Evolutionary conservation across 2,113 vertebrate genomes (phyloP).

Genomic region (Hiodon alosoides): DNA sequence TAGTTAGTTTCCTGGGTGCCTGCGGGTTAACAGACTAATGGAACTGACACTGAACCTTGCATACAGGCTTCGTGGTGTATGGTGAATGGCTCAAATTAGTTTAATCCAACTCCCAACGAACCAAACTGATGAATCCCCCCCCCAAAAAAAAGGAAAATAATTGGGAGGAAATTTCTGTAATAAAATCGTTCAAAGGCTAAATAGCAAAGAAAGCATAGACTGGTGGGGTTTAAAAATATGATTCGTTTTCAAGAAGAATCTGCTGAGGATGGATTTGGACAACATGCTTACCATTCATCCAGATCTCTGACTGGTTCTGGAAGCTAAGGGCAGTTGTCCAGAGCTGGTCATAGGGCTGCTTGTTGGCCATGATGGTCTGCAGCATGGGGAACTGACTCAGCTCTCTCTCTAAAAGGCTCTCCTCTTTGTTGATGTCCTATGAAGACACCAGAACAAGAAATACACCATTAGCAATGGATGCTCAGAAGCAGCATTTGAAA

Average conservation of each 20-base stretch:
- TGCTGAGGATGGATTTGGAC: constrained; percentile 7
- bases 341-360: constrained; percentile 78
- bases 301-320: constrained; percentile 72
- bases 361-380: constrained; percentile 65
- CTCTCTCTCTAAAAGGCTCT: constrained; percentile 71
- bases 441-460: neutral
- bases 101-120: too few species aligned
- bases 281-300: constrained; percentile 76
- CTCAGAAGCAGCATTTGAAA: neutral
- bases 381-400: constrained; percentile 74
- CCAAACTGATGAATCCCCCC: too few species aligned
- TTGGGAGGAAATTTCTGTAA: too few species aligned
- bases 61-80: too few species aligned
- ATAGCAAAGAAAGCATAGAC: too few species aligned
- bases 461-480: neutral
- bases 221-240: neutral
- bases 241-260: neutral
- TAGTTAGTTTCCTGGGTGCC: too few species aligned
- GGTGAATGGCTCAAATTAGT: too few species aligned
- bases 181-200: too few species aligned
- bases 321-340: constrained; percentile 78
- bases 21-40: too few species aligned
- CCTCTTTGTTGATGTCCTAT: constrained; percentile 81
- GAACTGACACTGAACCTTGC: too few species aligned
- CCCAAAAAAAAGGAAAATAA: too few species aligned